These are phyloP conservation scores for Chalcis sispes DNA, from an alignment of 2,888 invertebrate genomes.

Conservation along the genomic window DNA sequence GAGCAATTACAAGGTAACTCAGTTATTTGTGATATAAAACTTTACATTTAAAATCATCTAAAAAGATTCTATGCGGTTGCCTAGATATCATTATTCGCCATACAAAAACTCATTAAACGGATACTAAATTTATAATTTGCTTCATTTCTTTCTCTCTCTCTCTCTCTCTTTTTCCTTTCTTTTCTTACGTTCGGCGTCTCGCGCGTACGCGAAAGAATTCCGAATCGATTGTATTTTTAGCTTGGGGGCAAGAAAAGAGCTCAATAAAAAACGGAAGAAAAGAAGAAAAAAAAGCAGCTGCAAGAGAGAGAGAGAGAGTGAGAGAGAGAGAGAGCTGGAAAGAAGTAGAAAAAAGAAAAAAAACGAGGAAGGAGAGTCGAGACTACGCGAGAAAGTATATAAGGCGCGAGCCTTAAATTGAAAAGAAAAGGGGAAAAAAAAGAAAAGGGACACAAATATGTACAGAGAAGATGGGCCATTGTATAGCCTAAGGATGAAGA, in stretches of 20 bases:
- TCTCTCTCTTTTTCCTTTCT: background rate
- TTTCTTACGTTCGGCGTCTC: background rate
- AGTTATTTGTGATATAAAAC: background rate
- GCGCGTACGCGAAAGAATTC: slow-evolving; percentile 25
- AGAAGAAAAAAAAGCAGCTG: background rate
- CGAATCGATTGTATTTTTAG: slow-evolving; percentile 49
- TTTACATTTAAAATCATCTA: background rate
- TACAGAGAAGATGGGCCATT: slow-evolving; percentile 53
- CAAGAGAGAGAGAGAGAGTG: background rate
- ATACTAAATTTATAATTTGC: slow-evolving; percentile 51
- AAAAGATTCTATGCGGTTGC: background rate
- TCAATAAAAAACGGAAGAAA: slow-evolving; percentile 33
- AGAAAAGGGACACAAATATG: slow-evolving; percentile 50
- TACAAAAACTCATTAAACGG: slow-evolving; percentile 45
- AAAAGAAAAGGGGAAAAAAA: slow-evolving; percentile 37
- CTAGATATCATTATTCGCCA: slow-evolving; percentile 11
- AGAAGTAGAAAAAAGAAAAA: slow-evolving; percentile 1
- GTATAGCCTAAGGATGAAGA: slow-evolving; percentile 51
- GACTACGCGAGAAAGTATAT: too few relatives aligned
- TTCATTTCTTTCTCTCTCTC: slow-evolving; percentile 6
- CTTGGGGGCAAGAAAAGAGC: slow-evolving; percentile 33
- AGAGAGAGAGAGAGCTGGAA: background rate
- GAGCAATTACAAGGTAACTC: background rate
- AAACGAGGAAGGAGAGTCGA: background rate
- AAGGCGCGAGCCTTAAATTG: slow-evolving; percentile 46